phyloP scores from a whole-genome alignment of 2,797 vertebrate species.

The Nyctibius grandis region DNA sequence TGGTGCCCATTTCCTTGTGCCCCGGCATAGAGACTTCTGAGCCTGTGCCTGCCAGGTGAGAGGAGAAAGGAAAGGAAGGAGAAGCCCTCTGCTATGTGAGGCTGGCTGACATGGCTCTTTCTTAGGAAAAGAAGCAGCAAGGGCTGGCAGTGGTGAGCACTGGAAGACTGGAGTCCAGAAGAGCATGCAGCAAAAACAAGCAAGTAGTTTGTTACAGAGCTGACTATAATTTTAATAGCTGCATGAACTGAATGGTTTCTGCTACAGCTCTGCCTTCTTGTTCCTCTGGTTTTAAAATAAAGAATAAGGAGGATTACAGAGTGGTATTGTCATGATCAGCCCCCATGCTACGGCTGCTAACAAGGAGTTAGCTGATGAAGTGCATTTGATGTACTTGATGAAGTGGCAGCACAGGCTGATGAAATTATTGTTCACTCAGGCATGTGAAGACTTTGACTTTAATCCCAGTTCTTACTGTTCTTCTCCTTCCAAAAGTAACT shows the following conservation, averaged over 20 bases:
- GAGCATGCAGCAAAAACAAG: not conserved
- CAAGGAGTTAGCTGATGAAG: not conserved
- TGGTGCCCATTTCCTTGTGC: not conserved
- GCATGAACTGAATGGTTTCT: not conserved
- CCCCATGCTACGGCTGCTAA: not conserved
- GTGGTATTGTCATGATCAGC: not conserved
- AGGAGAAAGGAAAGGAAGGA: not conserved
- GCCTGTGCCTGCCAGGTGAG: not conserved
- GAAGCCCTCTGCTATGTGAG: not conserved
- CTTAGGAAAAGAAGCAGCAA: not conserved
- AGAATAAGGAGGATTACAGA: not conserved
- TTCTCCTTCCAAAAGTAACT: not conserved
- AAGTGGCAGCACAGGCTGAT: not conserved
- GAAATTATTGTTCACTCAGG: not conserved
- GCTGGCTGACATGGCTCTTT: not conserved
- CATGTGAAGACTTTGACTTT: not conserved
- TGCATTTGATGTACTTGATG: not conserved
- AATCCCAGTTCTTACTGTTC: not conserved
- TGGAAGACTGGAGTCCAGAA: not conserved
- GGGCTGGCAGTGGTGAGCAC: not conserved
- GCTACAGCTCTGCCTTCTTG: not conserved
- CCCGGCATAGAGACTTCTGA: not conserved
- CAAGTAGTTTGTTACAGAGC: not conserved
- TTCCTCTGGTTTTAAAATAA: not conserved
- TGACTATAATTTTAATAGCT: not conserved